Evolutionary conservation across 2,797 vertebrate species (phyloP).

Genomic region (Sciaenops ocellatus): DNA sequence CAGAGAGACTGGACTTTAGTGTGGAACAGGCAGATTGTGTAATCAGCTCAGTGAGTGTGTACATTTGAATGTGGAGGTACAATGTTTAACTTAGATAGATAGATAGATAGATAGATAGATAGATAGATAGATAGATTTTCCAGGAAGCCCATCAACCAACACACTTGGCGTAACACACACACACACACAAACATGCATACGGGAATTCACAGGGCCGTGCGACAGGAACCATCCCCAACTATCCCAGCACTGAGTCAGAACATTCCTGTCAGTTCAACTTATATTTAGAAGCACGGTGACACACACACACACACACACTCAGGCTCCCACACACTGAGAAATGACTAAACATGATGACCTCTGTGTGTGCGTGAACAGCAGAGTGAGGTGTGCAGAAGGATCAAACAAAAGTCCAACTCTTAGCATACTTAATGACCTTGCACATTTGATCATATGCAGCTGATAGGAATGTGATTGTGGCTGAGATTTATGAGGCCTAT

Average conservation of each 20-base stretch:
- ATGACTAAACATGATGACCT: slow-evolving; percentile 22
- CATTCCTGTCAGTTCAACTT: slow-evolving; percentile 80
- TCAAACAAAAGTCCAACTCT: slow-evolving; percentile 3
- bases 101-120: slow-evolving; percentile 18
- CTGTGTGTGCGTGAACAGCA: not conserved
- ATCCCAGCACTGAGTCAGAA: slow-evolving; percentile 67
- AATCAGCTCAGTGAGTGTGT: not conserved
- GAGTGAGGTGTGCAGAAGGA: not conserved
- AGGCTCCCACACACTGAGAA: slow-evolving; percentile 18
- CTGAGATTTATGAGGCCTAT: slow-evolving; percentile 22
- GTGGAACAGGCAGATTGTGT: slow-evolving; percentile 9
- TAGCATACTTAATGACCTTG: slow-evolving; percentile 33
- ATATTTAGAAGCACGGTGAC: slow-evolving; percentile 77
- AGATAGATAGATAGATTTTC: slow-evolving; percentile 8
- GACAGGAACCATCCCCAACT: slow-evolving; percentile 49
- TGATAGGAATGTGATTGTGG: slow-evolving; percentile 21
- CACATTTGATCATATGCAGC: not conserved
- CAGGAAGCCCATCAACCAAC: not conserved
- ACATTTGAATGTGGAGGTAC: not conserved
- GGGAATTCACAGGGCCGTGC: slow-evolving; percentile 31
- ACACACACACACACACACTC: slow-evolving; percentile 20
- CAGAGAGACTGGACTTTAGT: slow-evolving; percentile 50
- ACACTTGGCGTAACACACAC: not conserved
- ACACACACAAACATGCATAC: slow-evolving; percentile 25
- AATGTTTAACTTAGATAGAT: not conserved